A percentile compares a stretch with the other conserved stretches of the same genome.
These are phyloP conservation scores for Lophura swinhoii DNA, from an alignment of 2,797 vertebrate species.

Conservation along the genomic window DNA sequence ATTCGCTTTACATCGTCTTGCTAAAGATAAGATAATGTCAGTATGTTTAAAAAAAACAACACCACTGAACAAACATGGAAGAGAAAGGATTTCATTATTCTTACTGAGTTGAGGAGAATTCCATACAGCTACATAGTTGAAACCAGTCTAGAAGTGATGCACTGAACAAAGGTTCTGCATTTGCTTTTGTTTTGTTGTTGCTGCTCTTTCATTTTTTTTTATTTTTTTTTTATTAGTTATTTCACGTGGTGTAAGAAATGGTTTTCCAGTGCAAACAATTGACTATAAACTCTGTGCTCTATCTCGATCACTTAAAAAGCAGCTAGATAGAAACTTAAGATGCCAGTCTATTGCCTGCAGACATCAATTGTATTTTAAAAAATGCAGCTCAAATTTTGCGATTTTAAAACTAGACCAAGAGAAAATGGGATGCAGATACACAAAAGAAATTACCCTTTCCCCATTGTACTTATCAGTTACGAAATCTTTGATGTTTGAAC, in stretches of 20 bases:
- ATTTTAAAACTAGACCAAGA: slow-evolving; percentile 1
- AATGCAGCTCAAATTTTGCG: not conserved
- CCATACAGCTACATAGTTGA: not conserved
- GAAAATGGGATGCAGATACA: not conserved
- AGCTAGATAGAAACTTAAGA: not conserved
- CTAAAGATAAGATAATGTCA: not conserved
- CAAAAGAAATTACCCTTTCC: slow-evolving; percentile 17
- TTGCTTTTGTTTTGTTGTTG: not conserved
- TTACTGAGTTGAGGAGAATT: not conserved
- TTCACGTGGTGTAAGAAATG: not conserved
- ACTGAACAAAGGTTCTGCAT: not conserved
- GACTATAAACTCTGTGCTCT: not conserved
- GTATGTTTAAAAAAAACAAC: not conserved
- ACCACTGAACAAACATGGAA: not conserved
- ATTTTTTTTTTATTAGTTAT: not conserved
- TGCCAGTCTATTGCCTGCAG: not conserved
- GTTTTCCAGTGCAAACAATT: not conserved
- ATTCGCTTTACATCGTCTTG: not conserved
- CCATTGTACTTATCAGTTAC: not conserved
- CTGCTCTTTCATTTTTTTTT: not conserved
- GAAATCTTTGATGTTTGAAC: slow-evolving; percentile 11
- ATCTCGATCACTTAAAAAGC: not conserved
- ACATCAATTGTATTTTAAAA: not conserved
- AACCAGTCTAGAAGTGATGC: not conserved
- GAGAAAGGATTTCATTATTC: not conserved